Percentiles rank a stretch among this genome's conserved stretches.
These are phyloP conservation scores for Polymixis lichenea DNA, from an alignment of 2,888 invertebrate species.

Conservation along the genomic window DNA sequence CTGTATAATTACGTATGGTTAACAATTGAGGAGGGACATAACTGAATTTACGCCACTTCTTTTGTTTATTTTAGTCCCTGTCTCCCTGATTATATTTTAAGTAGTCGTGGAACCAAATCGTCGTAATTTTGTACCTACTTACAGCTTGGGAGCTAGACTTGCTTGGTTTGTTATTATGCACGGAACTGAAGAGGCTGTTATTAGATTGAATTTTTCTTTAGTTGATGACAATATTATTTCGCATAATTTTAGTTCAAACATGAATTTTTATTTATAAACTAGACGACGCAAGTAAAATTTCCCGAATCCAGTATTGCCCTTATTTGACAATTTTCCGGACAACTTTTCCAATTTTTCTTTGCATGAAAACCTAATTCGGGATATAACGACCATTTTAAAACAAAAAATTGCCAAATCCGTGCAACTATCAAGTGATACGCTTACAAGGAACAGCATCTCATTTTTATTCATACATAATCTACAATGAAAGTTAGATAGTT, in stretches of 20 bases:
- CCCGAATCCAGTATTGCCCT: no score
- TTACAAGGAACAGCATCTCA: neutral
- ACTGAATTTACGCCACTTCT: slow-evolving; percentile 36
- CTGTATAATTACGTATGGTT: slow-evolving; percentile 56
- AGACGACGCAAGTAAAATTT: no score
- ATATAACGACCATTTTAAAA: no score
- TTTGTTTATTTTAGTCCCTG: slow-evolving; percentile 34
- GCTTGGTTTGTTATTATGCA: neutral
- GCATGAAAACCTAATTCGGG: neutral
- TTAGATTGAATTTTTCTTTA: neutral
- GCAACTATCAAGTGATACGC: neutral
- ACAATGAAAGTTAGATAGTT: neutral
- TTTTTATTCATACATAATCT: neutral
- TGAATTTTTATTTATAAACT: neutral
- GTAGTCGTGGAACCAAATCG: neutral
- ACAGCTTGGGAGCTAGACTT: neutral
- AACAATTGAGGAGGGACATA: slow-evolving; percentile 37
- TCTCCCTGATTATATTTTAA: slow-evolving; percentile 38
- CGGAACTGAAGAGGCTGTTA: neutral
- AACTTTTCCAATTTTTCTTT: neutral
- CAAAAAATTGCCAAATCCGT: neutral
- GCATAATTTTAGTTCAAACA: neutral
- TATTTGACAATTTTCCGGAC: neutral
- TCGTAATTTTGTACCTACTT: slow-evolving; percentile 22
- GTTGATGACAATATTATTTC: neutral